Evolutionary conservation across 2,797 vertebrate species (phyloP).

Genomic region (Xyrichtys novacula): DNA sequence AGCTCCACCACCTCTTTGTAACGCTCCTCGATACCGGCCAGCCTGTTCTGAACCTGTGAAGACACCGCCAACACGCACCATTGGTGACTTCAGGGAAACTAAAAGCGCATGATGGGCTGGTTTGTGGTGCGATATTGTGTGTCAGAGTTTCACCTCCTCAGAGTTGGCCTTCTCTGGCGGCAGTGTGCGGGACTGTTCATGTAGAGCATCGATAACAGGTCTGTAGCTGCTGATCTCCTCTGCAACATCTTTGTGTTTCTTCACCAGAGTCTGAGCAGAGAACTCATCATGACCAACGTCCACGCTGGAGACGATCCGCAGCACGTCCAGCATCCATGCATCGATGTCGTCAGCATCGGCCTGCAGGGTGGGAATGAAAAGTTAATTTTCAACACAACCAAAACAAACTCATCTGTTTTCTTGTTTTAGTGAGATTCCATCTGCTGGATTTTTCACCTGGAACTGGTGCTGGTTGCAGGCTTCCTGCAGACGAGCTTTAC

Average conservation of each 20-base stretch:
- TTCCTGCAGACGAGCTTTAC: conserved; percentile 93
- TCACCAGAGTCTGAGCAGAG: conserved; percentile 96
- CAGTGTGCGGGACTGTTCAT: conserved; percentile 90
- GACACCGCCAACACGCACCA: neutral
- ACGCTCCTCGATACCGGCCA: conserved; percentile 95
- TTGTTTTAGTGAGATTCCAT: neutral
- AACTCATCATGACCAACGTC: conserved; percentile 98
- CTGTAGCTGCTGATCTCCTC: conserved; percentile 95
- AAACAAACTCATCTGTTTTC: neutral
- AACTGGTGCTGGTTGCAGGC: conserved; percentile 96
- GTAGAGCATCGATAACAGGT: conserved; percentile 91
- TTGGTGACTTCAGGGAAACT: neutral
- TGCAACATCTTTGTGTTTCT: conserved; percentile 97
- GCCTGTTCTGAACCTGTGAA: conserved; percentile 84
- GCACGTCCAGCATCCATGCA: conserved; percentile 96
- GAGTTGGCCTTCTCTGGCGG: conserved; percentile 86
- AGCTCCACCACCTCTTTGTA: conserved; percentile 95
- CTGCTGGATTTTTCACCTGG: conserved; percentile 76
- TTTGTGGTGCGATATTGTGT: neutral
- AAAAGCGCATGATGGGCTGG: too few species aligned
- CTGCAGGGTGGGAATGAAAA: conserved; percentile 21
- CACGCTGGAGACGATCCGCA: conserved; percentile 94
- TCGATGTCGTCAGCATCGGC: conserved; percentile 95
- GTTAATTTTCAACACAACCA: neutral
- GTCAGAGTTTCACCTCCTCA: conserved; percentile 72